Conservation (phyloP, 1,140 invertebrate species). For the Pygmarrhopalites habei region DNA sequence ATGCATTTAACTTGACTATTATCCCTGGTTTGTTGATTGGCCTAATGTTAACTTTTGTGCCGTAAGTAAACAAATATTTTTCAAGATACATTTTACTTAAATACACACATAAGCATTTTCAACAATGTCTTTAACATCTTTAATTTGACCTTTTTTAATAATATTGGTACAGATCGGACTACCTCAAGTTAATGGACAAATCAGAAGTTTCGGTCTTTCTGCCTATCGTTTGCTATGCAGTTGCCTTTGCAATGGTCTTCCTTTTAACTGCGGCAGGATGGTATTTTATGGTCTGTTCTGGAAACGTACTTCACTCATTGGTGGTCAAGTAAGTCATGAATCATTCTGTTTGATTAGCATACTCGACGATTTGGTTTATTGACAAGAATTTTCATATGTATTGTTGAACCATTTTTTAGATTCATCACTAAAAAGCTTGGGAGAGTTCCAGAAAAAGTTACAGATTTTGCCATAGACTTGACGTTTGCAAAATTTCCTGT, state of each 20-base stretch:
- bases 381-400: neutral
- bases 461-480: conserved; percentile 29
- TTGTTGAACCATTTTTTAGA: conserved; percentile 9
- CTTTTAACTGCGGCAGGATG: conserved; percentile 13
- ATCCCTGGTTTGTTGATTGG: conserved; percentile 25
- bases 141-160: too few relatives aligned
- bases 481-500: conserved; percentile 34
- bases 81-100: conserved; percentile 5
- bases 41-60: conserved; percentile 13
- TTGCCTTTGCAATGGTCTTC: conserved; percentile 22
- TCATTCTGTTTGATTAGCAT: too few relatives aligned
- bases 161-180: conserved; percentile 30
- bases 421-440: conserved; percentile 22
- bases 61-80: conserved; percentile 24
- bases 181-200: conserved; percentile 10
- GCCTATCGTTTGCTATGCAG: conserved; percentile 25
- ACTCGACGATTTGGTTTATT: neutral
- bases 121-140: too few relatives aligned
- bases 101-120: conserved; percentile 1
- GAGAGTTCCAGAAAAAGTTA: conserved; percentile 26
- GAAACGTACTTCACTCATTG: conserved; percentile 25
- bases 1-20: conserved; percentile 25
- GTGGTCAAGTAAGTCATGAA: conserved; percentile 22
- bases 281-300: conserved; percentile 19
- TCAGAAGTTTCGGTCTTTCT: conserved; percentile 19